Evolutionary conservation across 2,113 vertebrate species (phyloP).

Genomic region (Lipophrys pholis): DNA sequence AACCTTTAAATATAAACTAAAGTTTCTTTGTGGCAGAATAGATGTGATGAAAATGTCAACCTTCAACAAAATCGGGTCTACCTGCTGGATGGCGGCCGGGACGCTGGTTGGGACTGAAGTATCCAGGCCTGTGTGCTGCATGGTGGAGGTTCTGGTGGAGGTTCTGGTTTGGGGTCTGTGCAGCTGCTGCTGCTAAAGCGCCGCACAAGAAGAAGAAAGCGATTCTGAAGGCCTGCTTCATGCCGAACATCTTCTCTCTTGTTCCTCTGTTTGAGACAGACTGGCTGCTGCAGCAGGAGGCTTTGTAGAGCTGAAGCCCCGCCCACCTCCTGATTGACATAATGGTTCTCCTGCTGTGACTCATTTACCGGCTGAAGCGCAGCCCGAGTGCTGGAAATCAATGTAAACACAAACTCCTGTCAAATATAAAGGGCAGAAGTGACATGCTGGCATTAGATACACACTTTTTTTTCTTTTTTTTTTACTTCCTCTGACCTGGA

Average conservation of each 20-base stretch:
- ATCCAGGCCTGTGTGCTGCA: background rate
- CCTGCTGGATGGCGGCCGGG: conserved; percentile 25
- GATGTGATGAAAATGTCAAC: no score
- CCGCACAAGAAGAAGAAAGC: conserved; percentile 4
- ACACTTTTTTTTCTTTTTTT: no score
- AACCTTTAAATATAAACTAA: no score
- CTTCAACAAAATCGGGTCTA: conserved; percentile 4
- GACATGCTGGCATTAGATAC: no score
- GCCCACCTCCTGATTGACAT: conserved; percentile 33
- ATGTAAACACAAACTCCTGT: no score
- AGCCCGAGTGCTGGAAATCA: no score
- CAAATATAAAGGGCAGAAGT: no score
- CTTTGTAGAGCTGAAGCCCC: conserved; percentile 41
- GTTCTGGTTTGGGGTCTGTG: background rate
- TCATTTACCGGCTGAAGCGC: conserved; percentile 30
- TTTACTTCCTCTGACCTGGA: no score
- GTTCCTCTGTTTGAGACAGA: background rate
- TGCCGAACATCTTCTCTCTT: background rate
- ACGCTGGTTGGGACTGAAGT: background rate
- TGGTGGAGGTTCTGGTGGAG: no score
- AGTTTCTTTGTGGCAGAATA: no score
- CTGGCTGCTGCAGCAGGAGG: background rate
- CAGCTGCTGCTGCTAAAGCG: background rate
- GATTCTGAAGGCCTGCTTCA: rapidly evolving
- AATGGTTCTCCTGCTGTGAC: conserved; percentile 35